Conservation (phyloP, 2,113 vertebrate genomes). For the Triplophysa siluroides region DNA sequence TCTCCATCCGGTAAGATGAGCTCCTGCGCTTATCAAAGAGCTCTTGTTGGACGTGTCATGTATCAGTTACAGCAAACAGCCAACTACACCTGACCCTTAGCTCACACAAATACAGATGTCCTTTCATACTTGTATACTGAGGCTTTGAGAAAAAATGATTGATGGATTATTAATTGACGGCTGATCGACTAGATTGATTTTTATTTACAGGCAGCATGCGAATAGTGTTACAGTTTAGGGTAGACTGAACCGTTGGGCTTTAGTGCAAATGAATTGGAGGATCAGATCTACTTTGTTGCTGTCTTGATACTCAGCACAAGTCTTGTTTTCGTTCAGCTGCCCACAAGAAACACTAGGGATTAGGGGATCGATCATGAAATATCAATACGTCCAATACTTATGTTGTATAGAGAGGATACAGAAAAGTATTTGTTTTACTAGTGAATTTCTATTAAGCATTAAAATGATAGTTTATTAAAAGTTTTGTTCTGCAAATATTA, state of each 20-base stretch:
- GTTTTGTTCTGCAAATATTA: too few relatives aligned
- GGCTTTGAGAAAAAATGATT: background rate
- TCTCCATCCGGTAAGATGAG: conserved; percentile 31
- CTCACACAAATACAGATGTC: conserved; percentile 1
- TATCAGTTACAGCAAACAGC: conserved; percentile 39
- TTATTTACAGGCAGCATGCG: background rate
- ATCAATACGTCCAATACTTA: background rate
- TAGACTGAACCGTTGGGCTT: background rate
- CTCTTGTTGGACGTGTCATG: conserved; percentile 40
- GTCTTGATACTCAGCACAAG: background rate
- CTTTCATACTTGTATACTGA: background rate
- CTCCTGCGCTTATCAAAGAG: conserved; percentile 36
- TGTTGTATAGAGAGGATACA: background rate
- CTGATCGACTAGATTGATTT: conserved; percentile 8
- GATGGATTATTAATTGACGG: background rate
- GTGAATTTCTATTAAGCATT: background rate
- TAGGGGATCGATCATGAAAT: background rate
- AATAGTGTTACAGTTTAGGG: background rate
- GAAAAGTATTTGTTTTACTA: background rate
- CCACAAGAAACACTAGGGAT: background rate
- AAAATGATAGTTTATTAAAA: background rate
- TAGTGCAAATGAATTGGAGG: background rate
- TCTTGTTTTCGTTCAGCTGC: background rate
- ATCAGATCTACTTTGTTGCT: background rate
- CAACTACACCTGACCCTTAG: conserved; percentile 33